Evolutionary conservation across 2,113 vertebrate genomes (phyloP), one percentile per base, ranked within the genome.

Genomic region (Rhodinocichla rosea): DNA sequence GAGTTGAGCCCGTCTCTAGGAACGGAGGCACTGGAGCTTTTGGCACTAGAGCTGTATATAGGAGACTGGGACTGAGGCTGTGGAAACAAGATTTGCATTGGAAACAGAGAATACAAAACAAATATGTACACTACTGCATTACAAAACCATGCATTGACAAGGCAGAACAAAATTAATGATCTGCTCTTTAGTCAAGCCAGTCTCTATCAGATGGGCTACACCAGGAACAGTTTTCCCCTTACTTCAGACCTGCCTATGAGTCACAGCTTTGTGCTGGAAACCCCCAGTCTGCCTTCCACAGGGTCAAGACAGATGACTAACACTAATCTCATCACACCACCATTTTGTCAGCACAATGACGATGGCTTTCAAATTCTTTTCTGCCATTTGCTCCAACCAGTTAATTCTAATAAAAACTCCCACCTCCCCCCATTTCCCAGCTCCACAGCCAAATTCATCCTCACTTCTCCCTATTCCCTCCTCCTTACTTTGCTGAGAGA

Each of bases 1-100:
- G 98, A 98, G 87, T 98, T 98, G 63, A 97, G 96, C 70, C 98
- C 95, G 95, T 99, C 99, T 94, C 95, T 98, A 69, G 98, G 97
- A 97, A 97, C 93, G 0, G 98, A 98, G 95, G 96, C 91, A 77
- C 96, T 89, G 92, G 95, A 87, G 53, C 95, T 98, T 97, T 99
- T 99, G 93, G 98, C 98, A 86, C 96, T 97, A 47, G 98, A 98
- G 92, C 96, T 87, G 80, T 94, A 97, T 77, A 92, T 76, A 8
- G 98, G 97, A 77, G 97, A 98, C 98, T 99, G 97, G 67, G 97
- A 73, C 93, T 90, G 97, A 45, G 76, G 86, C 94, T 97, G 95
- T 64, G 71, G 71, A 95, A 87, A 94, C 2, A n/a, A 95, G 74
- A 97, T 69, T 76, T 55, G 45, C 11, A 5, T 90, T 89, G 42